Base-by-base conservation (phyloP, 2,113 vertebrate genomes). In the Silurus glanis region DNA sequence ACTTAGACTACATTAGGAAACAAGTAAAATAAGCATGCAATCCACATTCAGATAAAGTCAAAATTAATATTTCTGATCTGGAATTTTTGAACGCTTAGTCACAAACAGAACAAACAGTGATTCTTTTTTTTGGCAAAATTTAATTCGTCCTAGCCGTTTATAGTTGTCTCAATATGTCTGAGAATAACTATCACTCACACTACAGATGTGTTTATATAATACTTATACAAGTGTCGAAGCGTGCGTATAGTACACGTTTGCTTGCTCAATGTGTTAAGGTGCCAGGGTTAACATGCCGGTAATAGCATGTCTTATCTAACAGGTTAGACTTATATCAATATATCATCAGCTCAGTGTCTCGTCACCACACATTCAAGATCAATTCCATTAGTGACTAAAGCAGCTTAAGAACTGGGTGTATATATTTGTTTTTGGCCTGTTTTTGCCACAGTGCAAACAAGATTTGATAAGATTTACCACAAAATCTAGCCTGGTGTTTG, bases 301-400 rank as follows among this genome's bases (percentile, higher is more conserved):
- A 86, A 86, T 74, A 82, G 78, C 58, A 66, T 62, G 69, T 64
- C 85, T 82, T 86, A 86, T 86, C 79, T 53, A 82, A 49, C 47
- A 64, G 67, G 21, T 6, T 75, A 86, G 69, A 82, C 69, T 75
- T 75, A 21, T 80, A 91, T 94, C 93, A 67, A 92, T 93, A 72
- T 76, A 88, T 75, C 81, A 88, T 78, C 80, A 85, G 88, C 90
- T 87, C 89, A 80, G 85, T 37, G 49, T 83, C 80, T 64, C 47
- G 80, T 86, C 85, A 85, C 86, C 81, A 88, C 87, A 88, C 91
- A 83, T 80, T 51, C 69, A 28, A 66, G 86, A 93, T 94, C 92
- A 91, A 93, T 93, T 91, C 45, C 80, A 83, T 87, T 83, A 83
- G 71, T 83, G 80, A 87, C 83, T 74, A 80, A 88, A 87, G 84